These are phyloP conservation scores for Silurus aristotelis DNA, from an alignment of 2,797 vertebrate species.

Conservation along the genomic window DNA sequence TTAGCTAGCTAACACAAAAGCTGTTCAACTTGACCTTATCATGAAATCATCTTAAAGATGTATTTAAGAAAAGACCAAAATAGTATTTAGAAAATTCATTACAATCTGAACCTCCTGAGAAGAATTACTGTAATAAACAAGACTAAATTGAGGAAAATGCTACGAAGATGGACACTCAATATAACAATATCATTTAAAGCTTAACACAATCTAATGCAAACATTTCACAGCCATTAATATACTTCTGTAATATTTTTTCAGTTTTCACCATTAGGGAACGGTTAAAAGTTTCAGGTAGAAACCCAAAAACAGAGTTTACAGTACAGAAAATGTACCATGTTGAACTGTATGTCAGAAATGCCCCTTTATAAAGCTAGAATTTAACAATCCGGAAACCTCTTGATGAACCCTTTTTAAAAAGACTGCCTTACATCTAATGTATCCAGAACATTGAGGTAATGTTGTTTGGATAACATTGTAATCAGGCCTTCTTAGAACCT, in stretches of 20 bases:
- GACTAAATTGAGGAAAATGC: not conserved
- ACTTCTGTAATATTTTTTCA: not conserved
- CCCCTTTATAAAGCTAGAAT: not conserved
- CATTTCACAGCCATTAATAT: not conserved
- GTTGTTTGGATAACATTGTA: not conserved
- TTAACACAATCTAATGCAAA: not conserved
- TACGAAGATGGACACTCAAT: not conserved
- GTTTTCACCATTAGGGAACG: not conserved
- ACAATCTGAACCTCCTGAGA: not conserved
- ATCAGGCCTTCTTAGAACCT: not conserved
- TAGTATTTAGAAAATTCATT: not conserved
- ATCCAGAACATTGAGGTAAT: not conserved
- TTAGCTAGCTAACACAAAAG: not conserved
- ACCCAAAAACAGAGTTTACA: not conserved
- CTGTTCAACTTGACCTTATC: not conserved
- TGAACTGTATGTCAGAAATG: not conserved
- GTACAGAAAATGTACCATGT: not conserved
- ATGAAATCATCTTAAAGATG: not conserved
- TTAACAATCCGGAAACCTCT: not conserved
- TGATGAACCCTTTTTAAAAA: not conserved
- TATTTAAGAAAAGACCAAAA: not conserved
- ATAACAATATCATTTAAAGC: not conserved
- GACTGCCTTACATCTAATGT: not conserved
- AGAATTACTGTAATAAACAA: no score
- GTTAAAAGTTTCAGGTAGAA: not conserved